These are phyloP conservation scores for Drosophila virilis DNA, from an alignment of 1,140 invertebrate genomes.

Conservation along the genomic window DNA sequence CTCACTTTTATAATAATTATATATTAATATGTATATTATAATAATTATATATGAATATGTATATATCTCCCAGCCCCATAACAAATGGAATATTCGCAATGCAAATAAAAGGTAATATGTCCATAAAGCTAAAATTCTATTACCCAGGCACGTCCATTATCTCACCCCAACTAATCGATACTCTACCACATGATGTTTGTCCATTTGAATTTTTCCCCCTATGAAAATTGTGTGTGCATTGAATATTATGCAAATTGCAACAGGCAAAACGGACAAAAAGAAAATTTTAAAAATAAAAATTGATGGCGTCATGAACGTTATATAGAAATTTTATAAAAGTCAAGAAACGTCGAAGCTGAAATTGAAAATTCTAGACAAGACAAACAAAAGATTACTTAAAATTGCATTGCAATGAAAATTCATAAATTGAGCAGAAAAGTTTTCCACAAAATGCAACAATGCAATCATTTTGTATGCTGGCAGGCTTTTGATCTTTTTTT, in stretches of 20 bases:
- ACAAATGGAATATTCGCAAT: not conserved
- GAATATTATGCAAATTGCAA: conserved; percentile 76
- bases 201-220: conserved; percentile 22
- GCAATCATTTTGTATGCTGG: conserved; percentile 42
- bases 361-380: conserved; percentile 71
- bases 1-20: too few species aligned
- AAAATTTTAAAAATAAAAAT: conserved; percentile 36
- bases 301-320: conserved; percentile 49
- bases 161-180: conserved; percentile 16
- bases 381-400: conserved; percentile 33
- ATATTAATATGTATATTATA: too few species aligned
- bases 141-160: conserved; percentile 26
- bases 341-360: conserved; percentile 42
- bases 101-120: not conserved
- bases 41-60: too few species aligned
- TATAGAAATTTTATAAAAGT: conserved; percentile 57
- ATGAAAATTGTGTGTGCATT: conserved; percentile 65
- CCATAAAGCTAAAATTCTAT: conserved; percentile 40
- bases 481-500: conserved; percentile 62
- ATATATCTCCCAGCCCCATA: not conserved
- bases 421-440: conserved; percentile 55
- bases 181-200: conserved; percentile 6
- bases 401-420: conserved; percentile 64
- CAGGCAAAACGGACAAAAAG: conserved; percentile 17
- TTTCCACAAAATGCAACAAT: conserved; percentile 43